Evolutionary conservation across 2,113 vertebrate genomes (phyloP).

Genomic region (Numenius arquata): DNA sequence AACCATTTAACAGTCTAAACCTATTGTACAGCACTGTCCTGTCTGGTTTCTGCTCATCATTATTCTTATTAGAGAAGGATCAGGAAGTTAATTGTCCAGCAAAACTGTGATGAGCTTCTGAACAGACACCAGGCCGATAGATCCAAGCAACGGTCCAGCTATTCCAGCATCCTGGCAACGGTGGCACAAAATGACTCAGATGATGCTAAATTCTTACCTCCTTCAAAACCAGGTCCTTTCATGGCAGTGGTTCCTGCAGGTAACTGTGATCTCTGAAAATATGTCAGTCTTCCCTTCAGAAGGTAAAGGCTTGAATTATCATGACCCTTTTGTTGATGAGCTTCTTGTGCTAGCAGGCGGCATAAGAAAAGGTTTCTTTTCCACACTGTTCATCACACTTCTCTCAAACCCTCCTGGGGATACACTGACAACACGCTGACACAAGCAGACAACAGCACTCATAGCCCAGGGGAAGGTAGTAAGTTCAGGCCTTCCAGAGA

Average conservation of each 20-base stretch:
- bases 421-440: neutral
- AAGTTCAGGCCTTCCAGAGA: neutral
- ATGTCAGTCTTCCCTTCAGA: neutral
- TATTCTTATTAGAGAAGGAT: neutral
- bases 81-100: neutral
- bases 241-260: neutral
- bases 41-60: neutral
- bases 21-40: neutral
- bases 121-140: neutral
- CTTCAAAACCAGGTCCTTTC: neutral
- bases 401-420: neutral
- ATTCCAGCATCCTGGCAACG: neutral
- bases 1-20: constrained; percentile 9
- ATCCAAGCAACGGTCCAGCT: neutral
- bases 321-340: neutral
- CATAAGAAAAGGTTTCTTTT: neutral
- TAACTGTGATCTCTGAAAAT: neutral
- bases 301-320: neutral
- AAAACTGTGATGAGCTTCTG: neutral
- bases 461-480: neutral
- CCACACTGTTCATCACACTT: neutral
- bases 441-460: neutral
- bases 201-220: neutral
- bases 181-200: neutral
- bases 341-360: neutral